These are phyloP conservation scores for Gobiocypris rarus DNA, from an alignment of 2,113 vertebrate species.

Conservation along the genomic window DNA sequence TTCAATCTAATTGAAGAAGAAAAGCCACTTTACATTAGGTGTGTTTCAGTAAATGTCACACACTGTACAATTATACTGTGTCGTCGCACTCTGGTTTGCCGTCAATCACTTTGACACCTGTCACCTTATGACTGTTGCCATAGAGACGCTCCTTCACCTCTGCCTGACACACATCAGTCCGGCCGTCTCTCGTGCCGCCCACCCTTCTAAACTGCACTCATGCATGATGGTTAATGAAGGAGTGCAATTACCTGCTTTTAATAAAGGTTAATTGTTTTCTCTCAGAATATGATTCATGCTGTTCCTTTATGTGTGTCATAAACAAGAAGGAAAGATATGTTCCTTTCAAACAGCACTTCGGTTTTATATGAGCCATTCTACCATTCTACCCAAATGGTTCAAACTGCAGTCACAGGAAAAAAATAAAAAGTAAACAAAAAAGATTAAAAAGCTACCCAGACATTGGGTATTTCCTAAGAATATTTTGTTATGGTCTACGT, in stretches of 20 bases:
- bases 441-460: not conserved
- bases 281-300: slow-evolving; percentile 15
- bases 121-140: too few species aligned
- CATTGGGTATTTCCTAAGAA: not conserved
- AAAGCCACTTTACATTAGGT: too few species aligned
- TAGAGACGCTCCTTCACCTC: slow-evolving; percentile 46
- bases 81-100: too few species aligned
- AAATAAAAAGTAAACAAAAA: too few species aligned
- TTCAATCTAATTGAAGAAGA: too few species aligned
- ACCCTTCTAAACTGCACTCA: slow-evolving; percentile 18
- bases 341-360: not conserved
- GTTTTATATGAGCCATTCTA: not conserved
- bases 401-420: not conserved
- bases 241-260: slow-evolving; percentile 17
- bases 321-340: slow-evolving; percentile 19
- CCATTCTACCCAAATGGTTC: not conserved
- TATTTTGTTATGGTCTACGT: not conserved
- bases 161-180: not conserved
- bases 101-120: too few species aligned
- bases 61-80: too few species aligned
- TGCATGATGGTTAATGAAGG: slow-evolving; percentile 37
- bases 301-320: slow-evolving; percentile 16
- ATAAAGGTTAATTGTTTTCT: slow-evolving; percentile 53
- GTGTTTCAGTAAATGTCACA: too few species aligned
- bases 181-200: slow-evolving; percentile 38